phyloP scores from a whole-genome alignment of 2,113 vertebrate genomes.

The Lagopus leucura region DNA sequence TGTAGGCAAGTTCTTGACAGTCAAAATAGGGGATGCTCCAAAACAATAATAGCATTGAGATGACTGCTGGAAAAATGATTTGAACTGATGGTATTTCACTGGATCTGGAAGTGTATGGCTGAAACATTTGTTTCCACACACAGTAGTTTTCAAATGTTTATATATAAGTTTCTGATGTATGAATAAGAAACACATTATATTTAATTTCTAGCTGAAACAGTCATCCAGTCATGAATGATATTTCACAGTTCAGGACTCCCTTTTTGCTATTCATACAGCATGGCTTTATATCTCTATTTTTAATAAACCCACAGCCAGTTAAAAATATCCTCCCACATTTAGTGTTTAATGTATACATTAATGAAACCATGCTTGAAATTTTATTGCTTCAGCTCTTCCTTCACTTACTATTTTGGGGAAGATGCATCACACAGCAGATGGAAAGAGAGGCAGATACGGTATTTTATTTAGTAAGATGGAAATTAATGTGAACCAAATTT shows the following conservation, averaged over 20 bases:
- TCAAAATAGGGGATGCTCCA: not conserved
- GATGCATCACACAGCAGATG: conserved; percentile 44
- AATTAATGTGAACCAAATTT: conserved; percentile 16
- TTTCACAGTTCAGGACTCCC: not conserved
- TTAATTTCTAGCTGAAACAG: conserved; percentile 15
- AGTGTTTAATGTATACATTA: conserved; percentile 12
- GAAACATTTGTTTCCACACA: not conserved
- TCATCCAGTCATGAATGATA: not conserved
- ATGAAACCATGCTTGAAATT: conserved; percentile 17
- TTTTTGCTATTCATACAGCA: not conserved
- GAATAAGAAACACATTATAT: not conserved
- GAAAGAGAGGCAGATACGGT: conserved; percentile 36
- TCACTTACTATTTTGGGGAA: conserved; percentile 42
- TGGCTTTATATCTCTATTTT: not conserved
- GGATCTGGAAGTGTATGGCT: not conserved
- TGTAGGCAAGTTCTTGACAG: not conserved
- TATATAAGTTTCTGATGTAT: not conserved
- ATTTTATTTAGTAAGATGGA: conserved; percentile 50
- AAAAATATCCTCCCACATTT: conserved; percentile 39
- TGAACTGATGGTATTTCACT: not conserved
- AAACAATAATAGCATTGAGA: not conserved
- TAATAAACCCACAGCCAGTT: not conserved
- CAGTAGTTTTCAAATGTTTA: not conserved
- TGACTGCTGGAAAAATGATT: not conserved
- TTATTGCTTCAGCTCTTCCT: conserved; percentile 24